phyloP scores from a whole-genome alignment of 64 coral and sea anemone genomes.

The Pocillopora verrucosa region DNA sequence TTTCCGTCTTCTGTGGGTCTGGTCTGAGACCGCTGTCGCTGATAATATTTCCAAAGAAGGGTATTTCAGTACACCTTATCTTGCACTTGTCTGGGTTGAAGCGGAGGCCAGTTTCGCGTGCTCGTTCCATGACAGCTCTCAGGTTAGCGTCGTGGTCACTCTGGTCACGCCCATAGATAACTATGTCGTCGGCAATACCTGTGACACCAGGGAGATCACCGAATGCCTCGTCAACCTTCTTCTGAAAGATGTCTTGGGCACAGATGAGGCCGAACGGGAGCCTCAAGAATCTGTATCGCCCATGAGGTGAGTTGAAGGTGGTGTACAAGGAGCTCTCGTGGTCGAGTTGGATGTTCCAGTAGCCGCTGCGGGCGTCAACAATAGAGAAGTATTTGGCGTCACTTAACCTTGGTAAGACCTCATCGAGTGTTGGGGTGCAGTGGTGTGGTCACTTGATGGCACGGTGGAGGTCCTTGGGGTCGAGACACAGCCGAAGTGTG shows the following conservation, averaged over 20 bases:
- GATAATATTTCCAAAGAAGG: too few species aligned
- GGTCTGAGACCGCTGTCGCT: too few species aligned
- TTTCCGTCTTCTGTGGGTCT: too few species aligned
- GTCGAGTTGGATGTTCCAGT: conserved; percentile 52
- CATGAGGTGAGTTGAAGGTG: conserved; percentile 42
- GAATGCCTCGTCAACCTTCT: conserved; percentile 19
- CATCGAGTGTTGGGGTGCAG: conserved; percentile 41
- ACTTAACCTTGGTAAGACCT: conserved; percentile 25
- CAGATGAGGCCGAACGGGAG: conserved; percentile 49
- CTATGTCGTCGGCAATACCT: conserved; percentile 52
- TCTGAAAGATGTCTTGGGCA: conserved; percentile 36
- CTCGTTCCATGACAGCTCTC: too few species aligned
- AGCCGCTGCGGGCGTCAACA: neutral
- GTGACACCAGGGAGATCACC: conserved; percentile 56
- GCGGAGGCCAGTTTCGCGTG: too few species aligned
- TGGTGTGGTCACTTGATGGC: conserved; percentile 53
- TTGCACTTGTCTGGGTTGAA: too few species aligned
- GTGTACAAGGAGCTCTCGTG: conserved; percentile 31
- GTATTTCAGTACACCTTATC: too few species aligned
- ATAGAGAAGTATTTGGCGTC: conserved; percentile 47
- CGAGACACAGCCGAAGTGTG: conserved; percentile 14
- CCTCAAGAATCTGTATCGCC: conserved; percentile 23
- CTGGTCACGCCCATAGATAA: conserved; percentile 8
- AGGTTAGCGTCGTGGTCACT: too few species aligned
- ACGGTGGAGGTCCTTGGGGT: conserved; percentile 46